phyloP scores from a whole-genome alignment of 2,888 invertebrate genomes.

The Julus scandinavius region DNA sequence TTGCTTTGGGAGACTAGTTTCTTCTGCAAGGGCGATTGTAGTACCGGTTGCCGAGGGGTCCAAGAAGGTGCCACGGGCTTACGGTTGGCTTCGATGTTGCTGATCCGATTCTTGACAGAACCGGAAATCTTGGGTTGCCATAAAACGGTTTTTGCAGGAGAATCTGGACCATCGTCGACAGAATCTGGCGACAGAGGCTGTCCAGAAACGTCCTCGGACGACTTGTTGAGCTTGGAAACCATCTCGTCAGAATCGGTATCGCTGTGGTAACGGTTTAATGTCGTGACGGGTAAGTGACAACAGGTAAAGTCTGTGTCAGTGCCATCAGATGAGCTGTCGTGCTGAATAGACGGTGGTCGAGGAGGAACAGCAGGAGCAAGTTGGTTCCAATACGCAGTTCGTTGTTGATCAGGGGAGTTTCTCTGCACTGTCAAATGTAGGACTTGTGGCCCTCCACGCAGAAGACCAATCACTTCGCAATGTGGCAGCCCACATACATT shows the following conservation, averaged over 20 bases:
- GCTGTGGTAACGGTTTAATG: background rate
- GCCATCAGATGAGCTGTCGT: background rate
- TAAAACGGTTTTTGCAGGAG: conserved; percentile 16
- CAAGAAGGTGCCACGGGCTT: background rate
- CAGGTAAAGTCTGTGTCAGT: background rate
- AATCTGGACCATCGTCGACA: background rate
- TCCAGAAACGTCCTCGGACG: conserved; percentile 41
- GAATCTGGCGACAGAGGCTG: background rate
- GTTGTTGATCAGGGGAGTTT: conserved; percentile 5
- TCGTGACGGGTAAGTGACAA: background rate
- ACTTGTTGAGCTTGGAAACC: conserved; percentile 52
- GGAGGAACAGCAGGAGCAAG: background rate
- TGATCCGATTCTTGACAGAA: conserved; percentile 48
- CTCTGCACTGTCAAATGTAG: conserved; percentile 36
- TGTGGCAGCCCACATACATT: background rate
- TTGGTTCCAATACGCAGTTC: background rate
- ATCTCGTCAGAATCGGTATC: background rate
- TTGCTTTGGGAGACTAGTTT: background rate
- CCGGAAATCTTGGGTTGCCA: conserved; percentile 49
- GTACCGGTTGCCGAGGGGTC: background rate
- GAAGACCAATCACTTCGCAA: conserved; percentile 4
- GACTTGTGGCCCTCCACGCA: conserved; percentile 41
- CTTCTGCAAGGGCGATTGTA: background rate
- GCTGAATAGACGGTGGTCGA: background rate
- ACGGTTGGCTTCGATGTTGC: conserved; percentile 48